Conservation (phyloP, 2,113 vertebrate genomes). For the Cheilinus undulatus region DNA sequence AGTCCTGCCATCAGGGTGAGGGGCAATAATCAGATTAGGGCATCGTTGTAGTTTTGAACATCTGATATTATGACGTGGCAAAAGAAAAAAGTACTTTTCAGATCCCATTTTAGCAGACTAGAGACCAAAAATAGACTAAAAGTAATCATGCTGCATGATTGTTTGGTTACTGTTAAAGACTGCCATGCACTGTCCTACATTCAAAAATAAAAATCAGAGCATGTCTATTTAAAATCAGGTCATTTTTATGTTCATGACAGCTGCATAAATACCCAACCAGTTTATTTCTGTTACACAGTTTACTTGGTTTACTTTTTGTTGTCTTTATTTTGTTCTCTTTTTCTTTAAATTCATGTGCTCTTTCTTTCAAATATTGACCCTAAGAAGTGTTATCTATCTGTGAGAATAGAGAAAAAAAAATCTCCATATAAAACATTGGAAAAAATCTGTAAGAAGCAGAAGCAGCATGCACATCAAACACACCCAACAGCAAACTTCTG, state of each 20-base stretch:
- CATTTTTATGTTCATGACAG: not conserved
- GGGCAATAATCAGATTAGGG: slow-evolving; percentile 67
- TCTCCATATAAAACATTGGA: not conserved
- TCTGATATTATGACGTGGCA: slow-evolving; percentile 32
- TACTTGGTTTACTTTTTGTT: not conserved
- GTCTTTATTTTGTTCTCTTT: not conserved
- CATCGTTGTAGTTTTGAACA: slow-evolving; percentile 51
- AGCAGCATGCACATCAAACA: not conserved
- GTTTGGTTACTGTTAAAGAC: not conserved
- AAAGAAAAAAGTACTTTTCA: not conserved
- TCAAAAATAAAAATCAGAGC: not conserved
- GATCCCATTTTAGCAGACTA: not conserved
- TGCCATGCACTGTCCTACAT: not conserved
- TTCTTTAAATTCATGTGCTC: not conserved
- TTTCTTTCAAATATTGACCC: not conserved
- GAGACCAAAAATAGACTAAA: not conserved
- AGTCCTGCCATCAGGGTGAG: slow-evolving; percentile 47
- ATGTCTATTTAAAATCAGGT: not conserved
- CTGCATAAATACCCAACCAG: too few species aligned
- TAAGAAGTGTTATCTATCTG: not conserved
- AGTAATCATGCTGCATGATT: slow-evolving; percentile 11
- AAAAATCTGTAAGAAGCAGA: not conserved
- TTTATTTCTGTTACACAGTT: too few species aligned
- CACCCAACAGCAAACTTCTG: not conserved
- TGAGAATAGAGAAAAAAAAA: not conserved